phyloP scores from a whole-genome alignment of 2,113 vertebrate species.

The Seriola rivoliana region DNA sequence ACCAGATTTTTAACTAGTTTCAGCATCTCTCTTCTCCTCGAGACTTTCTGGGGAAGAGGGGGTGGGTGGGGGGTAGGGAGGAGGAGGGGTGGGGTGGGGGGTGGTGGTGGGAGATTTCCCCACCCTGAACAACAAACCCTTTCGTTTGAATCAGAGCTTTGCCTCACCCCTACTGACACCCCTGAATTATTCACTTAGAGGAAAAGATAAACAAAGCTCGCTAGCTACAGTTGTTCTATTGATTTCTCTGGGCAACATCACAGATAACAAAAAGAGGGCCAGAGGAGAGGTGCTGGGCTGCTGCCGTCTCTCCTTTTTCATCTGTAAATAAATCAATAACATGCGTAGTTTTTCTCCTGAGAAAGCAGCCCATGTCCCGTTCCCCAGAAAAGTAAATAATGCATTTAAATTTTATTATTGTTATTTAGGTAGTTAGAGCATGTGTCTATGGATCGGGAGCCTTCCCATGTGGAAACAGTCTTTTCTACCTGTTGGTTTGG shows the following conservation, averaged over 20 bases:
- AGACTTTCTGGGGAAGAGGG: conserved; percentile 29
- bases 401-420: conserved; percentile 54
- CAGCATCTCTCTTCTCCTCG: conserved; percentile 38
- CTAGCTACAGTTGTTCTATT: conserved; percentile 77
- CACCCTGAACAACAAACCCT: conserved; percentile 61
- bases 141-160: conserved; percentile 71
- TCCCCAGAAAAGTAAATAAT: conserved; percentile 65
- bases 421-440: conserved; percentile 49
- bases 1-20: conserved; percentile 41
- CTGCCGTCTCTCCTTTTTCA: conserved; percentile 48
- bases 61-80: conserved; percentile 11
- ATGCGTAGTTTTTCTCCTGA: conserved; percentile 64
- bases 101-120: background rate
- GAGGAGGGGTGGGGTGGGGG: conserved; percentile 27
- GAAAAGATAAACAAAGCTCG: conserved; percentile 76
- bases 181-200: conserved; percentile 79
- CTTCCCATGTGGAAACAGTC: conserved; percentile 42
- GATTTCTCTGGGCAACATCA: conserved; percentile 78
- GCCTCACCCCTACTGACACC: conserved; percentile 66
- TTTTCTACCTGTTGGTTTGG: conserved; percentile 70
- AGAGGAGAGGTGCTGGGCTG: conserved; percentile 60
- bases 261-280: conserved; percentile 74
- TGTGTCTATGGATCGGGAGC: conserved; percentile 34
- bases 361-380: conserved; percentile 55
- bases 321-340: conserved; percentile 76